These are phyloP conservation scores for Eilema caniola DNA, from an alignment of 2,888 invertebrate genomes.

Conservation along the genomic window DNA sequence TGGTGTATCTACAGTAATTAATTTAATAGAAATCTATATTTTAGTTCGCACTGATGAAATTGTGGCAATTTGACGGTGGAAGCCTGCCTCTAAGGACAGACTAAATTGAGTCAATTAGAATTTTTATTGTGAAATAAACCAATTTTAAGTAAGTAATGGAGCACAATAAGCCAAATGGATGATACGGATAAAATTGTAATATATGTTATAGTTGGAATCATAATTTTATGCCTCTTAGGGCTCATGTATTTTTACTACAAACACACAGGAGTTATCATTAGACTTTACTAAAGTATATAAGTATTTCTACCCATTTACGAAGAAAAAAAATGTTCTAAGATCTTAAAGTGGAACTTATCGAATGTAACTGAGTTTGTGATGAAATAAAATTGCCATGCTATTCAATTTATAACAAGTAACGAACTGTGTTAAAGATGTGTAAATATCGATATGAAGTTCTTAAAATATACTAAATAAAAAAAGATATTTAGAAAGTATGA, in stretches of 20 bases:
- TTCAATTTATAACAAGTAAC: background rate
- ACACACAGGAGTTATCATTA: conserved; percentile 2
- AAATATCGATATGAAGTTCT: background rate
- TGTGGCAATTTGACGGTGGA: background rate
- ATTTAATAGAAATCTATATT: background rate
- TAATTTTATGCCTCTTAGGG: background rate
- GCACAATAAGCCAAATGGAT: background rate
- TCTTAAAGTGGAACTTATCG: background rate
- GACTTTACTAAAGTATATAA: background rate
- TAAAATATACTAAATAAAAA: background rate
- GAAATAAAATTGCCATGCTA: background rate
- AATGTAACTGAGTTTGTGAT: background rate
- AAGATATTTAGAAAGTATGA: background rate
- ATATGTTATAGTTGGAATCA: background rate
- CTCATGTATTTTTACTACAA: conserved; percentile 4
- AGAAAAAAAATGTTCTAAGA: background rate
- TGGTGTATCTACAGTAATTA: background rate
- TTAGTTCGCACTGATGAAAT: background rate
- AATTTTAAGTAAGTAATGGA: background rate
- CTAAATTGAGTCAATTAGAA: background rate
- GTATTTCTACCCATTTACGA: background rate
- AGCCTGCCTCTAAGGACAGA: background rate
- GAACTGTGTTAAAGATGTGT: background rate
- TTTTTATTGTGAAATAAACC: no score
- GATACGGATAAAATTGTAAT: conserved; percentile 2